phyloP scores from a whole-genome alignment of 2,797 vertebrate genomes.

The Acanthiza pusilla region DNA sequence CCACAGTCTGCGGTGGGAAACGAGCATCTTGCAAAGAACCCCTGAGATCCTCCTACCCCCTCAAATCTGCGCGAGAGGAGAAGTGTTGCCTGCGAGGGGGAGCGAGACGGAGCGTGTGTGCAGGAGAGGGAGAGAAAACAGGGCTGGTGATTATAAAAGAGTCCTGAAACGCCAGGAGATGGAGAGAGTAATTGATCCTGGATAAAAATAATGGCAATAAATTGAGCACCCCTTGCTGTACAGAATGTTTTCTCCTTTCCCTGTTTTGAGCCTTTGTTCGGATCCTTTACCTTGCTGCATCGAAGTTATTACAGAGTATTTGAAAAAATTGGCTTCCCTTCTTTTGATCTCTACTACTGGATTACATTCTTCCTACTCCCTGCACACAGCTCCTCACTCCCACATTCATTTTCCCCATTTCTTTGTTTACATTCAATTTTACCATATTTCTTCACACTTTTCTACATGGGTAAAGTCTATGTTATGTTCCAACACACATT shows the following conservation, averaged over 20 bases:
- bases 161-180: slow-evolving; percentile 4
- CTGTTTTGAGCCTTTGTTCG: background rate
- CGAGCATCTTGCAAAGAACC: slow-evolving; percentile 60
- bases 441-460: slow-evolving; percentile 52
- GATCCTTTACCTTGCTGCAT: background rate
- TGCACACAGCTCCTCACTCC: slow-evolving; percentile 6
- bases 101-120: slow-evolving; percentile 27
- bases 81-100: slow-evolving; percentile 46
- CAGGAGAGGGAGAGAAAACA: background rate
- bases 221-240: background rate
- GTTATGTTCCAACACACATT: slow-evolving; percentile 6
- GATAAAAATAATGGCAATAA: background rate
- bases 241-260: background rate
- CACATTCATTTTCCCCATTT: slow-evolving; percentile 37
- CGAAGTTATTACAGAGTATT: background rate
- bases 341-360: slow-evolving; percentile 33
- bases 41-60: slow-evolving; percentile 52
- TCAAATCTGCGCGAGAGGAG: slow-evolving; percentile 52
- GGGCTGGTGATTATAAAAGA: background rate
- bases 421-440: slow-evolving; percentile 51
- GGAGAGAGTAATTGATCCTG: background rate
- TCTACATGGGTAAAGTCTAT: background rate
- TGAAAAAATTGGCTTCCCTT: slow-evolving; percentile 31
- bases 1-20: slow-evolving; percentile 46
- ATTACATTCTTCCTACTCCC: slow-evolving; percentile 26